A percentile compares a stretch with the other conserved stretches of the same genome.
Evolutionary conservation across 2,797 vertebrate genomes (phyloP).

Genomic region (Xerus rutilus): DNA sequence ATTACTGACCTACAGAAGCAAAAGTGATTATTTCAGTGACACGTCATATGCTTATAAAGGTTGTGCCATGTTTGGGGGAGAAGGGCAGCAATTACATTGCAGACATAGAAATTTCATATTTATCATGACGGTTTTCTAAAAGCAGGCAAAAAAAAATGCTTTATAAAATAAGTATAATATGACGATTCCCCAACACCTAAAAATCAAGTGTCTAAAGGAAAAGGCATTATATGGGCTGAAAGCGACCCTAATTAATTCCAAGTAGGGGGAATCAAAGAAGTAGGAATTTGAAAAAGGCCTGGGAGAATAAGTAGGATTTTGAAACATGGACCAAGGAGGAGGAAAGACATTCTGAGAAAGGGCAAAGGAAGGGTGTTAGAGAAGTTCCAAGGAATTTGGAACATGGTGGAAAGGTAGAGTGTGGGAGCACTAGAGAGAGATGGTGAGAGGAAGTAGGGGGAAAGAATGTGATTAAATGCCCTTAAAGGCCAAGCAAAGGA

Average conservation of each 20-base stretch:
- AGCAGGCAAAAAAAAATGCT: neutral
- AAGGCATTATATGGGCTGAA: neutral
- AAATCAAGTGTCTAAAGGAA: neutral
- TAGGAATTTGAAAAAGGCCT: neutral
- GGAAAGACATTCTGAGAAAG: neutral
- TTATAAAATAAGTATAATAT: neutral
- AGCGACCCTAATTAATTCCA: neutral
- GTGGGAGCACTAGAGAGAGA: neutral
- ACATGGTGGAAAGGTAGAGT: neutral
- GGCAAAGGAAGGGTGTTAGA: neutral
- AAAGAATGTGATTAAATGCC: neutral
- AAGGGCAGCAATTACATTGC: neutral
- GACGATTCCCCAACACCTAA: neutral
- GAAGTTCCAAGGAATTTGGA: neutral
- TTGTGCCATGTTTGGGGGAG: neutral
- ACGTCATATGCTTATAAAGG: neutral
- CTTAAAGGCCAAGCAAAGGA: neutral
- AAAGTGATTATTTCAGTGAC: neutral
- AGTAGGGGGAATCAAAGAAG: neutral
- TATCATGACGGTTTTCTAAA: neutral
- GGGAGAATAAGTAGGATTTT: conserved; percentile 8
- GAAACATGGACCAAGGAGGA: neutral
- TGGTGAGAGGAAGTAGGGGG: neutral
- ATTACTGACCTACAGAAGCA: neutral
- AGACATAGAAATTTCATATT: neutral